Conservation (phyloP, 2,113 vertebrate genomes). For the Potamarius usumacintae region DNA sequence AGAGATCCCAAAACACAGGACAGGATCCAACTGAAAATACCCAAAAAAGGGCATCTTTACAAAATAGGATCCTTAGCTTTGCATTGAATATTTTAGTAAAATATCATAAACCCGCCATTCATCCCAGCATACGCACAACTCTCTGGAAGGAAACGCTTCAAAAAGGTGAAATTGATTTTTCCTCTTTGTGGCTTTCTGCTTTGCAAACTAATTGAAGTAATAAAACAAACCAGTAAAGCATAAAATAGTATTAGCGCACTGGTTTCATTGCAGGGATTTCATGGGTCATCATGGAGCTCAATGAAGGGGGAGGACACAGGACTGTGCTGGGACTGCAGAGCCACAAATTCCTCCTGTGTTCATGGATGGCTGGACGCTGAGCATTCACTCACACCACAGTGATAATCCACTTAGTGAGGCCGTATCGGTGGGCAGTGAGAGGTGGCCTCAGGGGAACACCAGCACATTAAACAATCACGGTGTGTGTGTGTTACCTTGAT, state of each 20-base stretch:
- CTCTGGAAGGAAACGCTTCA: conserved; percentile 27
- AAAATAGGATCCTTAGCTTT: neutral
- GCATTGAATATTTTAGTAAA: neutral
- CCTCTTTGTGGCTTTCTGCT: conserved; percentile 36
- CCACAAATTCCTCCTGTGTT: conserved; percentile 39
- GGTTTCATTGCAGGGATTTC: conserved; percentile 44
- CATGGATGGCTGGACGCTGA: conserved; percentile 47
- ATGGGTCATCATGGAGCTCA: conserved; percentile 51
- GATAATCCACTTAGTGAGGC: conserved; percentile 52
- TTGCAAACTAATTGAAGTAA: conserved; percentile 50
- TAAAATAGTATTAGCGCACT: conserved; percentile 43
- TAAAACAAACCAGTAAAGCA: conserved; percentile 52
- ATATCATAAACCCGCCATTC: neutral
- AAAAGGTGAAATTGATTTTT: conserved; percentile 42
- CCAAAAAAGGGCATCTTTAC: neutral
- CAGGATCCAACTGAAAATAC: neutral
- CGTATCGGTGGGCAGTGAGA: conserved; percentile 19
- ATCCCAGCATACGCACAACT: neutral
- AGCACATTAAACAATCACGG: conserved; percentile 10
- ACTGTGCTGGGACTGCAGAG: conserved; percentile 40
- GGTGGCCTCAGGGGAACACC: conserved; percentile 22
- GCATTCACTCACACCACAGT: conserved; percentile 31
- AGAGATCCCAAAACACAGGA: neutral
- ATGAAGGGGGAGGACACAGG: conserved; percentile 42
- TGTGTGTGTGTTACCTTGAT: neutral